phyloP scores from a whole-genome alignment of 1,140 invertebrate species.

The Dendroctonus valens region DNA sequence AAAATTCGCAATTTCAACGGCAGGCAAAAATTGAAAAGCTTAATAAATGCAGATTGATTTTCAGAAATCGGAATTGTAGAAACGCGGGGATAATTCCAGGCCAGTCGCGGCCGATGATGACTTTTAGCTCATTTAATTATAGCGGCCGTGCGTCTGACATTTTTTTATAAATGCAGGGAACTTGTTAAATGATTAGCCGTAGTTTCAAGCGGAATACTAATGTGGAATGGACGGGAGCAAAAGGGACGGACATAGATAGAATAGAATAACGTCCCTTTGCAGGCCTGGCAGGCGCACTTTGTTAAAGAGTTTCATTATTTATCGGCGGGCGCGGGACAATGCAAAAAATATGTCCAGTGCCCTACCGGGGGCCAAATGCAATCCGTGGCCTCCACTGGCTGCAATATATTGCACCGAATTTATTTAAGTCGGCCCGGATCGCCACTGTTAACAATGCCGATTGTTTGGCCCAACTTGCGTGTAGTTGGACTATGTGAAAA shows the following conservation, averaged over 20 bases:
- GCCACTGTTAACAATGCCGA: slow-evolving; percentile 40
- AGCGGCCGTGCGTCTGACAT: slow-evolving; percentile 36
- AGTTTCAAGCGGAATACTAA: slow-evolving; percentile 37
- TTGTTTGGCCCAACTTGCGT: slow-evolving; percentile 26
- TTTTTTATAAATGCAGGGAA: slow-evolving; percentile 40
- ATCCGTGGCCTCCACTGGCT: slow-evolving; percentile 35
- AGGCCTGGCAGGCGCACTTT: slow-evolving; percentile 40
- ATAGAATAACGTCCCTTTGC: slow-evolving; percentile 36
- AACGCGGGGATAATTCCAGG: slow-evolving; percentile 1
- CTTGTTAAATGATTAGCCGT: slow-evolving; percentile 39
- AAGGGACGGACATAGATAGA: slow-evolving; percentile 24
- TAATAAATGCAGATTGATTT: too few relatives aligned
- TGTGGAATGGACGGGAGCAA: slow-evolving; percentile 28
- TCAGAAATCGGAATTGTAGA: slow-evolving; percentile 7
- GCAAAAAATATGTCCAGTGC: slow-evolving; percentile 48
- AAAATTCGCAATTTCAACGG: too few relatives aligned
- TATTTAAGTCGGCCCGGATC: slow-evolving; percentile 43
- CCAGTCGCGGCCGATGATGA: slow-evolving; percentile 22
- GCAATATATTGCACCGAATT: slow-evolving; percentile 46
- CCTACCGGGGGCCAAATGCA: slow-evolving; percentile 42
- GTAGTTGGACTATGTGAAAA: slow-evolving; percentile 26
- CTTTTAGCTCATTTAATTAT: slow-evolving; percentile 38
- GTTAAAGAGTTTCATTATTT: slow-evolving; percentile 47
- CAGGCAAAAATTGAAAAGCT: too few relatives aligned
- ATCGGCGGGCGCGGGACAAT: slow-evolving; percentile 42